Evolutionary conservation across 2,113 vertebrate species (phyloP).

Genomic region (Poeciliopsis retropinna): DNA sequence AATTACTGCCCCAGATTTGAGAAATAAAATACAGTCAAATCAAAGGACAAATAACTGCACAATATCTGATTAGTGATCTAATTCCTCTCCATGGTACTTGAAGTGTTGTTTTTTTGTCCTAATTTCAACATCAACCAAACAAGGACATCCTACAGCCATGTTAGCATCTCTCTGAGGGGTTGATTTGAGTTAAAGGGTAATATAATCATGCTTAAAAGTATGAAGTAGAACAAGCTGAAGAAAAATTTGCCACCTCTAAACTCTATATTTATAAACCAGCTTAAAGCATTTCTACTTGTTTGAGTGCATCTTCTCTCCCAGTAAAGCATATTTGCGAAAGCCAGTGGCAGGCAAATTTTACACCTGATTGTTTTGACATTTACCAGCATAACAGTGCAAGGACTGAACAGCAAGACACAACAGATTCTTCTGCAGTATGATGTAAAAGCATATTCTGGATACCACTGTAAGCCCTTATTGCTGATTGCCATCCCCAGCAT

Average conservation of each 20-base stretch:
- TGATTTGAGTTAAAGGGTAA: neutral
- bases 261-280: neutral
- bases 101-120: neutral
- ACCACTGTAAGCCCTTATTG: neutral
- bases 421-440: neutral
- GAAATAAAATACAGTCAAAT: neutral
- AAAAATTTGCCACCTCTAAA: neutral
- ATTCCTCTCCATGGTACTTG: neutral
- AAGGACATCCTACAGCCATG: neutral
- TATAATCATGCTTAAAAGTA: neutral
- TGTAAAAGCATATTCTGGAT: neutral
- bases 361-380: neutral
- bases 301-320: neutral
- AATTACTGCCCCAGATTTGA: neutral
- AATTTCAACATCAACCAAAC: conserved; percentile 1
- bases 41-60: neutral
- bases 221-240: neutral
- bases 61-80: neutral
- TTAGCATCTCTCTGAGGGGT: neutral
- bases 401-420: neutral
- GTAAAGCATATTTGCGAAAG: neutral
- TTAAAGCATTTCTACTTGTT: neutral
- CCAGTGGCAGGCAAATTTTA: neutral
- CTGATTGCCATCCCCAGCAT: neutral
- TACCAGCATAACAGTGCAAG: neutral